phyloP scores from a whole-genome alignment of 2,113 vertebrate species.

The Planiliza haematocheilus region DNA sequence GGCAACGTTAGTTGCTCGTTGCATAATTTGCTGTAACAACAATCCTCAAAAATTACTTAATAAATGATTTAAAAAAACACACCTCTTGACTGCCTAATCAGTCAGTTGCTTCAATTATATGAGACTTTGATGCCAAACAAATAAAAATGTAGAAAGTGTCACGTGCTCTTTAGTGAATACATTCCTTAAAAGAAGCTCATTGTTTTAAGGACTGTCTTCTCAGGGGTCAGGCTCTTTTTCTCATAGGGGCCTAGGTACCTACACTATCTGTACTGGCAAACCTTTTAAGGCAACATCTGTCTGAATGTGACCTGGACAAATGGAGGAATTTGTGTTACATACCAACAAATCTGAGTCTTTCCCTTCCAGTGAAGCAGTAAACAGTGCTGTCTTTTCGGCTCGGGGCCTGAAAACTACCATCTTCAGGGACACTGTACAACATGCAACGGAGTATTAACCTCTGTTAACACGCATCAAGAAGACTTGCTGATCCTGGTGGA shows the following conservation, averaged over 20 bases:
- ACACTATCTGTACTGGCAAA: not conserved
- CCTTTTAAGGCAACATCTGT: not conserved
- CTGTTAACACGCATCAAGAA: slow-evolving; percentile 7
- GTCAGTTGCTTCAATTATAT: not conserved
- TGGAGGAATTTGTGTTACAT: slow-evolving; percentile 6
- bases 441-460: too few relatives aligned
- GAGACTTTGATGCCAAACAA: too few relatives aligned
- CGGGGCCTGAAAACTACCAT: too few relatives aligned
- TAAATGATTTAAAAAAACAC: not conserved
- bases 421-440: too few relatives aligned
- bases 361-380: too few relatives aligned
- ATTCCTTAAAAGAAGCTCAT: not conserved
- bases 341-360: slow-evolving; percentile 12
- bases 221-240: too few relatives aligned
- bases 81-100: not conserved
- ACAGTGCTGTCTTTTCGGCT: too few relatives aligned
- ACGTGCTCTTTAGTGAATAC: too few relatives aligned
- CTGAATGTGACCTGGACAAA: not conserved
- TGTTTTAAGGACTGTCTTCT: too few relatives aligned
- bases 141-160: too few relatives aligned
- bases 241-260: not conserved
- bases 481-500: slow-evolving; percentile 1
- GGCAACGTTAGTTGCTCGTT: too few relatives aligned
- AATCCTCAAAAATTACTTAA: too few relatives aligned
- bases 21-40: not conserved